Percentiles rank a stretch among this genome's conserved stretches.
These are phyloP conservation scores for Saccostrea cuccullata DNA, from an alignment of 1,140 invertebrate genomes.

Conservation along the genomic window DNA sequence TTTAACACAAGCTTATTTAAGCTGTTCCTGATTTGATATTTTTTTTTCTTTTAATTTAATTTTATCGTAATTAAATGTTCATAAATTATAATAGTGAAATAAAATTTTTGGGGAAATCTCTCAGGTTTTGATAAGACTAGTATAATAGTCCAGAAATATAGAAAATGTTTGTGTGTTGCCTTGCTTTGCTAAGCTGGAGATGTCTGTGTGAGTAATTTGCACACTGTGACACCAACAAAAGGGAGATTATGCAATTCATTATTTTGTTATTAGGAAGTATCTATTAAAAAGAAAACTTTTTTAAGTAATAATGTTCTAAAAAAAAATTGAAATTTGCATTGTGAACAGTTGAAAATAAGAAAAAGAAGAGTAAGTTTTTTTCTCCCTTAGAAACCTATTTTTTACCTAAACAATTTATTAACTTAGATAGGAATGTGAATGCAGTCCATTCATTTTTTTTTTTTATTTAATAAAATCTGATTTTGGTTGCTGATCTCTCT, in stretches of 20 bases:
- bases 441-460: background rate
- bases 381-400: background rate
- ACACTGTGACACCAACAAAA: background rate
- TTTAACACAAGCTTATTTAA: too few species aligned
- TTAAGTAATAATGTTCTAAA: background rate
- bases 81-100: too few species aligned
- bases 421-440: background rate
- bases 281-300: background rate
- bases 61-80: too few species aligned
- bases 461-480: background rate
- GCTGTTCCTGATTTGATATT: too few species aligned
- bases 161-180: background rate
- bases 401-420: background rate
- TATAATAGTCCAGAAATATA: too few species aligned
- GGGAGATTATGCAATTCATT: constrained; percentile 21
- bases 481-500: constrained; percentile 19
- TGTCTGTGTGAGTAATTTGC: background rate
- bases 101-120: too few species aligned
- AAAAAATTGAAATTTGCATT: background rate
- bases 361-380: constrained; percentile 33
- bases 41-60: too few species aligned
- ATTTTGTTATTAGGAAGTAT: background rate
- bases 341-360: constrained; percentile 20
- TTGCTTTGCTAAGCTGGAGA: background rate
- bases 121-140: too few species aligned